A percentile compares a stretch with the other conserved stretches of the same genome.
These are phyloP conservation scores for Lasioglossum figueresi DNA, from an alignment of 2,888 invertebrate species.

Conservation along the genomic window DNA sequence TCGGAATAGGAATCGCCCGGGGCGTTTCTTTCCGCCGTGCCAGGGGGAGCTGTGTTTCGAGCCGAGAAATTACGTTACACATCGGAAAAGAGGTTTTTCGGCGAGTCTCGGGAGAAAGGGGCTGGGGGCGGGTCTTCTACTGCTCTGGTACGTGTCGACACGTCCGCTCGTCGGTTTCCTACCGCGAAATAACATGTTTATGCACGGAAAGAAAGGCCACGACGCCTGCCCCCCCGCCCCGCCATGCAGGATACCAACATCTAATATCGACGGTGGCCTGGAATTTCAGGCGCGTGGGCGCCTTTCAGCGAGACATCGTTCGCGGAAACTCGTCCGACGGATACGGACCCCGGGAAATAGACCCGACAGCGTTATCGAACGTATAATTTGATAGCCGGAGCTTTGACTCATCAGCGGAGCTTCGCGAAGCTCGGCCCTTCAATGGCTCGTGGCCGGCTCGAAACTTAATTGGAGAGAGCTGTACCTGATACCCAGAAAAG, in stretches of 20 bases:
- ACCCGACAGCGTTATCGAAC: background rate
- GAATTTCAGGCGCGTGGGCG: background rate
- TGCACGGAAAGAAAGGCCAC: background rate
- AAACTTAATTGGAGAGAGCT: background rate
- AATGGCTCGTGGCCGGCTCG: background rate
- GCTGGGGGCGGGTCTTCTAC: background rate
- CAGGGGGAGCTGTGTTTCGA: background rate
- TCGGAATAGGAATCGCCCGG: background rate
- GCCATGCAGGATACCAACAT: background rate
- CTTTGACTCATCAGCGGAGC: slow-evolving; percentile 1
- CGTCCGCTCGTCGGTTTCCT: background rate
- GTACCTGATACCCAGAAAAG: background rate
- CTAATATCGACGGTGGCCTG: slow-evolving; percentile 2
- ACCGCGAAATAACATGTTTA: slow-evolving; percentile 34
- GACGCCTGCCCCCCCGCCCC: background rate
- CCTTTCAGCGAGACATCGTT: background rate
- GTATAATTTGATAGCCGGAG: background rate
- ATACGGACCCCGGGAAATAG: background rate
- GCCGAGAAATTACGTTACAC: slow-evolving; percentile 6
- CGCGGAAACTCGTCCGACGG: background rate
- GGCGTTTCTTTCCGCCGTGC: background rate
- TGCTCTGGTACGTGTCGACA: slow-evolving; percentile 25
- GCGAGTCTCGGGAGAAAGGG: background rate
- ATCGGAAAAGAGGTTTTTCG: slow-evolving; percentile 1
- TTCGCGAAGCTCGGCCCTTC: background rate